Conservation (phyloP, 2,113 vertebrate genomes). For the Elephas maximus region DNA sequence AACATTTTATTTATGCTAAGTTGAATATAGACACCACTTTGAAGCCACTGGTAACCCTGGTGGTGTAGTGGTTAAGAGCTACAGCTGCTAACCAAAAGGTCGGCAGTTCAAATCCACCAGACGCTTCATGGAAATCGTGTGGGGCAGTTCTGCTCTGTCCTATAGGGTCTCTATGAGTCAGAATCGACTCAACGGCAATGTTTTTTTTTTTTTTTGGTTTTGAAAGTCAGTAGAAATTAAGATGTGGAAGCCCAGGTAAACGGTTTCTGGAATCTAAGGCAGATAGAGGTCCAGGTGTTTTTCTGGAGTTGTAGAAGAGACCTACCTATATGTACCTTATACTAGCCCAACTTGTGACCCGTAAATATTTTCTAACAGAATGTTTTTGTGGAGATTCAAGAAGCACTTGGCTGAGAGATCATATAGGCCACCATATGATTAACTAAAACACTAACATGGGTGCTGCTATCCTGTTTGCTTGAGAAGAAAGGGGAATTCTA, state of each 20-base stretch:
- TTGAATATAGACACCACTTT: background rate
- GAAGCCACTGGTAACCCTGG: too few species aligned
- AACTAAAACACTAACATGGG: background rate
- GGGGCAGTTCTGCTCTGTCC: too few species aligned
- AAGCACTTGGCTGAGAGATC: background rate
- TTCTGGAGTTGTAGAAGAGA: background rate
- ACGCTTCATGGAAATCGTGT: too few species aligned
- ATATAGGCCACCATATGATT: background rate
- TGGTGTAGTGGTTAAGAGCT: too few species aligned
- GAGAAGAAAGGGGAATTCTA: background rate
- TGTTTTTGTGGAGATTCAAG: background rate
- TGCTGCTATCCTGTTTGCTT: background rate
- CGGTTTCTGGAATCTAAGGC: background rate
- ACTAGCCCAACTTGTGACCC: background rate
- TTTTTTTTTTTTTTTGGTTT: too few species aligned
- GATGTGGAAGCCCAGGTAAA: background rate
- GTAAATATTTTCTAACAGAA: background rate
- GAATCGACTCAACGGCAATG: too few species aligned
- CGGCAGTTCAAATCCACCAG: too few species aligned
- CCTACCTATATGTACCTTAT: background rate
- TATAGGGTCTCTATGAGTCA: too few species aligned
- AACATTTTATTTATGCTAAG: background rate
- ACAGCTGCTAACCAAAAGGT: too few species aligned
- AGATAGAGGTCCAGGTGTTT: background rate
- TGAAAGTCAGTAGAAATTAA: background rate